Evolutionary conservation across 2,113 vertebrate genomes (phyloP).

Genomic region (Myotis davidii): DNA sequence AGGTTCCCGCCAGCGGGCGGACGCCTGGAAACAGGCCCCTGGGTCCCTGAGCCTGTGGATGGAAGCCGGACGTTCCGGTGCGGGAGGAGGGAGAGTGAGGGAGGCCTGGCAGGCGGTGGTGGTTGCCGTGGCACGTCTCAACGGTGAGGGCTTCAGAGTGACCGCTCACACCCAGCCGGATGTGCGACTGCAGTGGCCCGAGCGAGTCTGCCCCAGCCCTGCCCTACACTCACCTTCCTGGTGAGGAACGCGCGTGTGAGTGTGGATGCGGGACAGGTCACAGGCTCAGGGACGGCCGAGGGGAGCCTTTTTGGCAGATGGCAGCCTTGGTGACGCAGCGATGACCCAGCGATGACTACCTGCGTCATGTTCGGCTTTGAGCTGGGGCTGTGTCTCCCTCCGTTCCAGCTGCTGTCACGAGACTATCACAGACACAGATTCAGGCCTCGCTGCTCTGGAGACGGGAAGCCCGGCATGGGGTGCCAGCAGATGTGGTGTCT

Average conservation of each 20-base stretch:
- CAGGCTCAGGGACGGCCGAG: neutral
- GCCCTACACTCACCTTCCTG: fast-evolving
- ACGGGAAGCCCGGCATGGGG: neutral
- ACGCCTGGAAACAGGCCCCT: neutral
- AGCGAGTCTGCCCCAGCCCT: fast-evolving
- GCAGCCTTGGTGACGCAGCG: neutral
- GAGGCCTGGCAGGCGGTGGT: fast-evolving
- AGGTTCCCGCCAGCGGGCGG: neutral
- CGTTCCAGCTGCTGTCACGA: neutral
- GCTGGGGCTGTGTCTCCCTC: neutral
- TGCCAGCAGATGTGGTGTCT: neutral
- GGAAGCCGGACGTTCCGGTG: neutral
- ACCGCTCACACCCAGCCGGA: neutral
- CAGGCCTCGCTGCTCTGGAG: neutral
- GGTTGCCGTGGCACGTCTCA: fast-evolving
- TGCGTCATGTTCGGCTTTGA: neutral
- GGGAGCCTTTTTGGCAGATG: neutral
- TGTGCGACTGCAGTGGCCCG: neutral
- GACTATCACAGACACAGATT: neutral
- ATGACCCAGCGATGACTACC: neutral
- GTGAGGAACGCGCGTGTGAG: neutral
- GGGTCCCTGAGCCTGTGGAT: neutral
- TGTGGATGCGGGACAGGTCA: neutral
- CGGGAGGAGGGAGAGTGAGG: no score
- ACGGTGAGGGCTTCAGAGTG: neutral